A percentile compares a stretch with the other conserved stretches of the same genome.
Conservation (phyloP, 2,797 vertebrate genomes). For the Lateolabrax maculatus region DNA sequence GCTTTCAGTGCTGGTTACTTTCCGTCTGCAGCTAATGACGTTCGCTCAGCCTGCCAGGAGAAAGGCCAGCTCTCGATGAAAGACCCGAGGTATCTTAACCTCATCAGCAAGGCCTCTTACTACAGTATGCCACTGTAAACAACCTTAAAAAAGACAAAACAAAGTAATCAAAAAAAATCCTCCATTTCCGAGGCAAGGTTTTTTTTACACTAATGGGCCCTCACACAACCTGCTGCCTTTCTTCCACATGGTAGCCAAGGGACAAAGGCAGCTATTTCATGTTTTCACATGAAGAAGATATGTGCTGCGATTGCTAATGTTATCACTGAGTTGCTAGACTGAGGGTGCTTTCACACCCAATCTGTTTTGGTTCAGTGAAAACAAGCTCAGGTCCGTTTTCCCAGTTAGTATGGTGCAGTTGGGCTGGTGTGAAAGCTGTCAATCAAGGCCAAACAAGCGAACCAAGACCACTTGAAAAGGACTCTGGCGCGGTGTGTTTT, state of each 20-base stretch:
- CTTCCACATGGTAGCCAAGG: constrained; percentile 24
- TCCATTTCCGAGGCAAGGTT: constrained; percentile 7
- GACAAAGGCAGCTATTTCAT: constrained; percentile 30
- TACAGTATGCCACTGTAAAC: constrained; percentile 41
- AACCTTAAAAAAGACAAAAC: constrained; percentile 23
- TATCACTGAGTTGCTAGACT: constrained; percentile 34
- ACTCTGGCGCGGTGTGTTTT: too few relatives aligned
- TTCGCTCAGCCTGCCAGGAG: constrained; percentile 45
- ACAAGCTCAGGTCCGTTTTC: too few relatives aligned
- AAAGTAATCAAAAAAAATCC: background rate
- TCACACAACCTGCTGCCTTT: constrained; percentile 21
- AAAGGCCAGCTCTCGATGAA: constrained; percentile 44
- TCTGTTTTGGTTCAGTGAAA: too few relatives aligned
- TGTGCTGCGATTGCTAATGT: constrained; percentile 33
- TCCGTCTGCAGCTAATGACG: constrained; percentile 72
- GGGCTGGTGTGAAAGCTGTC: too few relatives aligned
- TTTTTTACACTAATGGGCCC: constrained; percentile 56
- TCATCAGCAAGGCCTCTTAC: constrained; percentile 57
- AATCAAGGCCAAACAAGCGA: too few relatives aligned
- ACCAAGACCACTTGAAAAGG: too few relatives aligned
- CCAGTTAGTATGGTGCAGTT: too few relatives aligned
- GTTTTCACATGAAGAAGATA: constrained; percentile 28
- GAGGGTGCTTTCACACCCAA: too few relatives aligned
- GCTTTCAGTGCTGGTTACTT: constrained; percentile 64
- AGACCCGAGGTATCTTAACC: constrained; percentile 47